Evolutionary conservation across 2,888 invertebrate genomes (phyloP), one percentile per base, ranked within the genome.

Genomic region (Stenotaenia linearis): DNA sequence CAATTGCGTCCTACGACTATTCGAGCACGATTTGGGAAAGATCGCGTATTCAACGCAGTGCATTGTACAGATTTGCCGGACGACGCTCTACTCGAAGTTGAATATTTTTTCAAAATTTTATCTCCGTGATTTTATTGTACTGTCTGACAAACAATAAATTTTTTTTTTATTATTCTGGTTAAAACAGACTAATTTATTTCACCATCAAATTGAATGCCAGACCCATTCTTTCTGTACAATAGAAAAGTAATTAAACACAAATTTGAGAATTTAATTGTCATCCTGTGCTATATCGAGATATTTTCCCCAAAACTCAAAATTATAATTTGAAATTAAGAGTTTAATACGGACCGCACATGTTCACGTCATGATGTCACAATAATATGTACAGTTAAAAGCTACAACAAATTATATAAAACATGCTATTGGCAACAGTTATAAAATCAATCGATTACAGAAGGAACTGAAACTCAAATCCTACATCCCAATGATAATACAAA

Each of bases 1-100:
- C 90, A 95, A 82, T 88, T 97, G 78, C 89, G 96, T 18, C 96
- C 97, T 0, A 88, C 92, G 82, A 93, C 95, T 0, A 85, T 97
- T 61, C 89, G 97, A 83, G 96, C 96, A 0, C 90, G 90, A 84
- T 94, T 92, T 86, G 97, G 97, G 0, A 90, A 89, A 61, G 91
- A 91, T 61, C 94, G 93, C 87, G 90, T 94, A 25, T 90, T 91
- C 84, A 97, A 97, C 87, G 96, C 94, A 4, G 89, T 97, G 7
- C 97, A 97, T 86, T 97, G 97, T 85, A 97, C 97, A 25, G 97
- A 97, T 88, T 88, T 97, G 80, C 90, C 92, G 0, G 96, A 96
- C 85, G 97, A 97, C 87, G 93, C 93, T 0, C 85, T 90, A 30
- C 86, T 95, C 79, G 97, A 97, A 89, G 89, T 90, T 83, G 85